Base-by-base conservation (phyloP, 2,113 vertebrate genomes). In the Nanorana parkeri region DNA sequence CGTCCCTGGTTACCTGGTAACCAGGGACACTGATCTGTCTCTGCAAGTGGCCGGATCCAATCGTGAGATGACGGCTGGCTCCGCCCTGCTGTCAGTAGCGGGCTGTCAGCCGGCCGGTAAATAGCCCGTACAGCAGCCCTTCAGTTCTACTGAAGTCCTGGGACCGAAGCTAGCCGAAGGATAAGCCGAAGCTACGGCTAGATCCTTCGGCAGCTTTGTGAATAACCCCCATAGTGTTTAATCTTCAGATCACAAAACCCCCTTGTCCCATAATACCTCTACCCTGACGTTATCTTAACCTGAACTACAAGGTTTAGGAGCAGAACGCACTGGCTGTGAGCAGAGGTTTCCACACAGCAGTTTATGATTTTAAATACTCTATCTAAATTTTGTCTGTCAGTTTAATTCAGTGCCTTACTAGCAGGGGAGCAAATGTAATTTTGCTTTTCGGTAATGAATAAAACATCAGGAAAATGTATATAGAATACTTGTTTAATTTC, bases 401-500 rank as follows among this genome's bases (percentile, higher is more conserved):
- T 85, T 90, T 88, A 75, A 89, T 86, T 76, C 72, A 60, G 71
- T 76, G 75, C 80, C 86, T 88, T 88, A 68, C 85, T 89, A 71
- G 87, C 85, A 83, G 64, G 84, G 84, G 86, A 88, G 77, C 85
- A 90, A 86, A 85, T 87, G 87, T 65, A 89, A 88, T 89, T 83
- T 89, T 84, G 84, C 68, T 86, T 86, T 23, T 87, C 51, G 21
- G 2, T 87, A 84, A 87, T 91, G 84, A 90, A 89, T 89, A 89
- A 86, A 92, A 88, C 85, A 85, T 88, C 77, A 88, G 88, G 85
- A 88, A 87, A 90, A 86, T 85, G 68, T 36, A 85, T 76, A 81
- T 80, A 89, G 76, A 88, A 87, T 86, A 84, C 71, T 86, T 86
- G 74, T 87, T 86, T 90, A 90, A 90, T 93, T 92, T 91, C 85